Evolutionary conservation across 2,888 invertebrate genomes (phyloP), one percentile per base, ranked within the genome.

Genomic region (Zootermopsis nevadensis): DNA sequence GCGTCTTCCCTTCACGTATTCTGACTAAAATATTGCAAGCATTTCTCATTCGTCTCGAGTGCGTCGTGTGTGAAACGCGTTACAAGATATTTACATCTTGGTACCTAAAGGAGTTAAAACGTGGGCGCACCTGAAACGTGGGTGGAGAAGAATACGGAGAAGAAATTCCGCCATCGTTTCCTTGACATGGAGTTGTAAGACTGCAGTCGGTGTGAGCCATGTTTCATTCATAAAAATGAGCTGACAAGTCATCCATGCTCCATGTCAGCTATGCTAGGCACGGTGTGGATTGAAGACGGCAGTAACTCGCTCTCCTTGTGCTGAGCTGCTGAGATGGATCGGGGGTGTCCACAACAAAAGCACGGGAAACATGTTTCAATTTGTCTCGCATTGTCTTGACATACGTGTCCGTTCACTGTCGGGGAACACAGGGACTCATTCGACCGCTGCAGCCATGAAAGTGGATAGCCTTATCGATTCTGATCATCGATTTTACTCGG

Each of bases 161-260:
- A 27, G 60, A 48, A 60, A 60, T 60, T 60, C 60, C 60, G n/a
- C 60, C n/a, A 60, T 6, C 60, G 60, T 60, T 24, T 74, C 74
- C 74, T 31, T 31, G 33, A 22, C 31, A 30, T 33, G 69, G 33
- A 69, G 69, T 33, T 33, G 38, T 33, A 27, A 33, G 35, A n/a
- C 74, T 38, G 74, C 74, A n/a, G 60, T 60, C 27, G 60, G 15
- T 60, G n/a, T 60, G 38, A 74, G n/a, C 38, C 74, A 38, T 74
- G 74, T 74, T 74, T 74, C 74, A 74, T 74, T 74, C 74, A 74
- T 74, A 74, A 74, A 74, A 74, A 74, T 74, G 74, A 74, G 74
- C 74, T 74, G 74, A 74, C 74, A 74, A n/a, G 6, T 24, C 74
- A 74, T 74, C 38, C 22, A 69, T 69, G 69, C 31, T 69, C 15